A percentile compares a stretch with the other conserved stretches of the same genome.
Conservation (phyloP, 2,888 invertebrate genomes). For the Encarsia formosa region DNA sequence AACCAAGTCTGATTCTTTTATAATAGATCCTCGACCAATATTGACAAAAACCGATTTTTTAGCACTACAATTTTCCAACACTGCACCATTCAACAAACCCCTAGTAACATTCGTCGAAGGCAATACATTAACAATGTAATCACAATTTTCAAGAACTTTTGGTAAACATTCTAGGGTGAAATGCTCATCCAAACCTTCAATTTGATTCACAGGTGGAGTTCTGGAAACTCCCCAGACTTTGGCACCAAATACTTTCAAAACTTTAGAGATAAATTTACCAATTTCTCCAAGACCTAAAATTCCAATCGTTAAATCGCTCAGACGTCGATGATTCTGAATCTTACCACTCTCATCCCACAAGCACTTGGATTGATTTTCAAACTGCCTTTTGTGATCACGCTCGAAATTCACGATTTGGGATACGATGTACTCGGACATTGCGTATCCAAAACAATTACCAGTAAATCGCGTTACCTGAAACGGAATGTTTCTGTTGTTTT, state of each 20-base stretch:
- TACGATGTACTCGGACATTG: slow-evolving; percentile 56
- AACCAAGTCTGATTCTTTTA: slow-evolving; percentile 54
- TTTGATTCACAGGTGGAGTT: slow-evolving; percentile 28
- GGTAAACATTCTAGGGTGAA: slow-evolving; percentile 41
- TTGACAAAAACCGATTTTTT: slow-evolving; percentile 57
- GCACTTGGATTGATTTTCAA: slow-evolving; percentile 44
- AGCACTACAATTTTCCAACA: slow-evolving; percentile 52
- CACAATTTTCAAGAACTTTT: slow-evolving; percentile 51
- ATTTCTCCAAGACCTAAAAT: slow-evolving; percentile 57
- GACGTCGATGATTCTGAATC: slow-evolving; percentile 43
- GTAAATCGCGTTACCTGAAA: slow-evolving; percentile 50
- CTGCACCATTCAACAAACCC: slow-evolving; percentile 53
- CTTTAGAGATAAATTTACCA: slow-evolving; percentile 52
- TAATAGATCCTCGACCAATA: slow-evolving; percentile 58
- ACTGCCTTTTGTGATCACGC: slow-evolving; percentile 46
- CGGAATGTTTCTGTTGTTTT: slow-evolving; percentile 31
- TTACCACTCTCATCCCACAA: slow-evolving; percentile 46
- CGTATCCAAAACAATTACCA: slow-evolving; percentile 50
- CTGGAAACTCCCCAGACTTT: slow-evolving; percentile 49
- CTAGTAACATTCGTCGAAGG: slow-evolving; percentile 54
- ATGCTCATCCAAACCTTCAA: slow-evolving; percentile 37
- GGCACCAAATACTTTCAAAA: slow-evolving; percentile 52
- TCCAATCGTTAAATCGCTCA: slow-evolving; percentile 52
- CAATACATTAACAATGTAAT: slow-evolving; percentile 57
- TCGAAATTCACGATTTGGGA: slow-evolving; percentile 54